Evolutionary conservation across 1,140 invertebrate genomes (phyloP), one percentile per base, ranked within the genome.

Genomic region (Holcopasites calliopsidis): DNA sequence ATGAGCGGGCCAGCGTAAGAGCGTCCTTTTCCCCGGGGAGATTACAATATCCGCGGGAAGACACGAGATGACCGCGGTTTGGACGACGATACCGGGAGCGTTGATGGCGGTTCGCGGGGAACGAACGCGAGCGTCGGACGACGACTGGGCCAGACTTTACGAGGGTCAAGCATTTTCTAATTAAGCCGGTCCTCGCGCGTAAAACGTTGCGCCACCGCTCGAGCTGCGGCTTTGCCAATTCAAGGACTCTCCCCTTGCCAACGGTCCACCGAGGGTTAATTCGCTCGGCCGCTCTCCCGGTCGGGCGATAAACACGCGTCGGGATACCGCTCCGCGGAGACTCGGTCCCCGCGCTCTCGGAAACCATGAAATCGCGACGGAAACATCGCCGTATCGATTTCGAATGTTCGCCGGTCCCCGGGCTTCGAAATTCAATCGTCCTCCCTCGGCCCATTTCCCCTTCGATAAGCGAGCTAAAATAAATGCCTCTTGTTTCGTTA

Each of bases 141-240:
- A 66, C 69, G 58, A 50, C 58, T 77, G 66, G 73, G 42, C 21
- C 62, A 44, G 61, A 60, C 52, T 83, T 83, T 83, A 83, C 77
- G 82, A 86, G 79, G 82, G 83, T 86, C 84, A 86, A 86, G 85
- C 80, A 87, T 87, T 87, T 85, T 86, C 86, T 87, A 85, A 86
- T 87, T 86, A 87, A 85, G 84, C 76, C 82, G 69, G 79, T 77
- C 76, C 79, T 74, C 26, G 23, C 69, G 57, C 86, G 83, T 87
- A 87, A 87, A 86, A 86, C 75, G 80, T 80, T 83, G 80, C 73
- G 76, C 64, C 77, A 54, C 40, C 64, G 83, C 62, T 75, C 57
- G 69, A 77, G 68, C 72, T 60, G 55, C 61, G 38, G 60, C 61
- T 76, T 70, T 47, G 71, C 60, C 54, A 66, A 66, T 77, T 77